Percentiles rank a stretch among this genome's conserved stretches.
Evolutionary conservation across 2,888 invertebrate genomes (phyloP).

Genomic region (Glyphotaelius pellucidus): DNA sequence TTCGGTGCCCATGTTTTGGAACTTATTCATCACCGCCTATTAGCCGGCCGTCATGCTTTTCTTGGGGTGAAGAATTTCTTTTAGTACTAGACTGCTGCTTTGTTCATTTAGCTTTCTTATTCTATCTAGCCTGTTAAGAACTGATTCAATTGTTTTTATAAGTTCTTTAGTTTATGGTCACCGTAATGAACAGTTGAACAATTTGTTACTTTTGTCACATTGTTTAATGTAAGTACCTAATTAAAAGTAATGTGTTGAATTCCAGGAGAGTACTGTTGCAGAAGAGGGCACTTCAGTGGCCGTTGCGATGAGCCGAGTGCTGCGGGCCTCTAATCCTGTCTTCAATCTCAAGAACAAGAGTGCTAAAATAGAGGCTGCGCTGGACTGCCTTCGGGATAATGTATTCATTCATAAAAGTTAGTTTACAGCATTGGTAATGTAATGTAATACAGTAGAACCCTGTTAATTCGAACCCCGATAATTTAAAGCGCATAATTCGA

Average conservation of each 20-base stretch:
- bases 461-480: no score
- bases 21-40: no score
- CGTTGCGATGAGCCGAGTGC: slow-evolving; percentile 80
- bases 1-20: no score
- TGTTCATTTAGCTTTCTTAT: neutral
- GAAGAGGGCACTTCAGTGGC: slow-evolving; percentile 74
- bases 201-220: neutral
- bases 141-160: neutral
- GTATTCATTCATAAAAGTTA: slow-evolving; percentile 74
- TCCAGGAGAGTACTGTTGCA: slow-evolving; percentile 65
- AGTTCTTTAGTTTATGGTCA: neutral
- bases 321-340: slow-evolving; percentile 84
- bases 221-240: no score
- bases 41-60: no score
- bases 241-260: neutral
- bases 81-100: neutral
- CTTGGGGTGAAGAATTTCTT: neutral
- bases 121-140: neutral
- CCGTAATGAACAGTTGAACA: neutral
- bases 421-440: slow-evolving; percentile 24
- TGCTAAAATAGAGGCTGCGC: slow-evolving; percentile 82
- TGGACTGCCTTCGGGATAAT: slow-evolving; percentile 77
- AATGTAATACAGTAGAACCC: no score
- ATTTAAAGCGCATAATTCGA: no score
- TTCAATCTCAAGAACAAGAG: slow-evolving; percentile 80